Base-by-base conservation (phyloP, 1,140 invertebrate species). In the Anthonomus grandis region DNA sequence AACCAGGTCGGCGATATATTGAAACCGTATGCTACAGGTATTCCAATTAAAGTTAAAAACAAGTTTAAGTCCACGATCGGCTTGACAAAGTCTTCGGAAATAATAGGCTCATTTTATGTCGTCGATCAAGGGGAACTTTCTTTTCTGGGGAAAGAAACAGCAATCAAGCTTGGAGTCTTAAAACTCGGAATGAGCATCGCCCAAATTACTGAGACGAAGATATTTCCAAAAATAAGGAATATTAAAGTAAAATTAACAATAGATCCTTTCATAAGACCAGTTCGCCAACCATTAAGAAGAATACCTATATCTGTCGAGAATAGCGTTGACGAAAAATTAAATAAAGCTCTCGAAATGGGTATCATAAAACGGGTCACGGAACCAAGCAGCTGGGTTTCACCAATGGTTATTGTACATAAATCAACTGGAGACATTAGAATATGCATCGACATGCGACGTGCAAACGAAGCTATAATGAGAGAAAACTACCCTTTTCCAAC, bases 401-500 rank as follows among this genome's bases (percentile, higher is more conserved):
- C 59, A 8, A 46, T 46, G 3, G 24, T 46, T n/a, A 46, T 60
- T 3, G 23, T 62, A 2, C 37, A 53, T 19, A 69, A 70, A 60
- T 31, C 59, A 15, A 42, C 10, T 17, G 19, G 19, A 3, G 41
- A 44, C 13, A 44, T 44, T 4, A 17, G 41, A 22, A 44, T 44
- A 18, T 70, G 69, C 50, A 51, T 72, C 21, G 65, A 69, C 24
- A 46, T 46, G 67, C 17, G 67, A 3, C 47, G 48, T 55, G 59
- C 67, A 17, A 68, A 69, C 54, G 47, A 64, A 59, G 65, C 67
- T 4, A 66, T 70, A 3, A 12, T 58, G 12, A 4, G 57, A 54
- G 61, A 68, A 62, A 60, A 62, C 13, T 60, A 57, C 19, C 65
- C 67, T 17, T 23, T 70, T 22, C 63, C 68, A n/a, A 67, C 60